These are phyloP conservation scores for Hydrotaea cyrtoneurina DNA, from an alignment of 2,888 invertebrate species.

Conservation along the genomic window DNA sequence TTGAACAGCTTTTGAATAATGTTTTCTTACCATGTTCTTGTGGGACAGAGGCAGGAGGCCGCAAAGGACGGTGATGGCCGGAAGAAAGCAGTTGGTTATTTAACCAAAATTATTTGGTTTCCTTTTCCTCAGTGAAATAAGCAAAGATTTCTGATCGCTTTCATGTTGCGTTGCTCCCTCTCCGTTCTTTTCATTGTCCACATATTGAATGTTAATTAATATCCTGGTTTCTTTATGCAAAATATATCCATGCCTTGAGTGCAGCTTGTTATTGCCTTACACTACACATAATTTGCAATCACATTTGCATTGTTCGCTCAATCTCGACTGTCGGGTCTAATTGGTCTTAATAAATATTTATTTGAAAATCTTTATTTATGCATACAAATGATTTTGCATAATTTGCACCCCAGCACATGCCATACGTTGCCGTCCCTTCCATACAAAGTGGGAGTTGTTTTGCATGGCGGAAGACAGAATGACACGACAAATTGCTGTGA, in stretches of 20 bases:
- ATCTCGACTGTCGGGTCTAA: neutral
- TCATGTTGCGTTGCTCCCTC: neutral
- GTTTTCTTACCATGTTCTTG: too few relatives aligned
- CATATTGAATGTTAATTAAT: conserved; percentile 12
- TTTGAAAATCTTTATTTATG: conserved; percentile 10
- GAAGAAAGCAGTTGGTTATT: neutral
- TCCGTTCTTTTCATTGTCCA: neutral
- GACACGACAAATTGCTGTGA: neutral
- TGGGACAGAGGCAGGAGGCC: too few relatives aligned
- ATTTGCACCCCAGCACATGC: neutral
- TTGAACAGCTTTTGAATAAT: neutral
- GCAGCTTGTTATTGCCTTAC: neutral
- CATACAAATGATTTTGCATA: conserved; percentile 26
- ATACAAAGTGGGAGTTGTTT: neutral
- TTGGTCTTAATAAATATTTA: conserved; percentile 15
- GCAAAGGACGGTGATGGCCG: too few relatives aligned
- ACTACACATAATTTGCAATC: conserved; percentile 13
- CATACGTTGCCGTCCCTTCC: neutral
- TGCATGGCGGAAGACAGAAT: neutral
- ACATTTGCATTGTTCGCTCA: neutral
- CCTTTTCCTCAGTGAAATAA: neutral
- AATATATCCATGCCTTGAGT: neutral
- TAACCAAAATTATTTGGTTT: neutral
- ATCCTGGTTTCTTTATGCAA: neutral
- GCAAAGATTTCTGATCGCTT: neutral